Evolutionary conservation across 1,140 invertebrate genomes (phyloP).

Genomic region (Macrobrachium nipponense): DNA sequence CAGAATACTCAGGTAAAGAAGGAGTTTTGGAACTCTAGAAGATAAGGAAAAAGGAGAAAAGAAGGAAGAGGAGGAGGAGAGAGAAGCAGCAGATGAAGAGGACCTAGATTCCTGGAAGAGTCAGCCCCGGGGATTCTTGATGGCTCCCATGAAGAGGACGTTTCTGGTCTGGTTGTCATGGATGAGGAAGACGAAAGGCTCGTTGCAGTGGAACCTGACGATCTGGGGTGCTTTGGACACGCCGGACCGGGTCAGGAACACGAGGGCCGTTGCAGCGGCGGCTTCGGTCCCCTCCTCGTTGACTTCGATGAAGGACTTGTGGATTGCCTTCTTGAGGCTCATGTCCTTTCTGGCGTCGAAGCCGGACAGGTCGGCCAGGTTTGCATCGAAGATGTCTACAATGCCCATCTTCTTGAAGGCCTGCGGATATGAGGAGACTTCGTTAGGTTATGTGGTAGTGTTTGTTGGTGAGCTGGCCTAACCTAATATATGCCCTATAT

Average conservation of each 20-base stretch:
- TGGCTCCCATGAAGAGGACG: constrained; percentile 83
- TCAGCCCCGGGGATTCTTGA: constrained; percentile 67
- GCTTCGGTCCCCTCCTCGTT: constrained; percentile 82
- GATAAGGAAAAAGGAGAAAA: too few relatives aligned
- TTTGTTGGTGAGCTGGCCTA: not conserved
- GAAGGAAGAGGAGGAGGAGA: too few relatives aligned
- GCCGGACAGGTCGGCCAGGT: not conserved
- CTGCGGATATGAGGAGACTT: not conserved
- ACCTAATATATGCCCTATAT: too few relatives aligned
- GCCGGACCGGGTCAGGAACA: constrained; percentile 70
- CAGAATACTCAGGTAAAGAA: too few relatives aligned
- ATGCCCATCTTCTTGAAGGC: constrained; percentile 11
- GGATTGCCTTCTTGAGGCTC: constrained; percentile 75
- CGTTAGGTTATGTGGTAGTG: too few relatives aligned
- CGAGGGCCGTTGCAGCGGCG: constrained; percentile 68
- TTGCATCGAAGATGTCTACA: not conserved
- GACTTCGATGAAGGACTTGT: constrained; percentile 84
- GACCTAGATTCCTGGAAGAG: too few relatives aligned
- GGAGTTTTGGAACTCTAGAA: too few relatives aligned
- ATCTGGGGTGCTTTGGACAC: constrained; percentile 64
- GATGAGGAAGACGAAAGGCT: constrained; percentile 87
- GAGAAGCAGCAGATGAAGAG: too few relatives aligned
- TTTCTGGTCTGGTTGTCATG: constrained; percentile 77
- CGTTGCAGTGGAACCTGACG: constrained; percentile 83
- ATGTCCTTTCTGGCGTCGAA: not conserved